A percentile compares a stretch with the other conserved stretches of the same genome.
phyloP scores from a whole-genome alignment of 2,888 invertebrate genomes.

The Spodoptera exigua region DNA sequence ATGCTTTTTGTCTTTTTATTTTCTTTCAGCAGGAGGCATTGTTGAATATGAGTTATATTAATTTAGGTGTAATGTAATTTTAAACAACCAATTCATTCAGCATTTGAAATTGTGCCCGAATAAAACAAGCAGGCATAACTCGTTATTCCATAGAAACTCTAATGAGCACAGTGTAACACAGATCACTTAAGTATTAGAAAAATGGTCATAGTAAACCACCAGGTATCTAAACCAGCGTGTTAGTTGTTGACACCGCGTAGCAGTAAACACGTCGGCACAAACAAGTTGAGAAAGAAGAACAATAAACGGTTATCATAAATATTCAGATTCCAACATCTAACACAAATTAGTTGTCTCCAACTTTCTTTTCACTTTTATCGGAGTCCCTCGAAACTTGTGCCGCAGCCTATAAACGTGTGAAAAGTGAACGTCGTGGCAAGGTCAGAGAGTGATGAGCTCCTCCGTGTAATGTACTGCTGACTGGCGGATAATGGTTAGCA shows the following conservation, averaged over 20 bases:
- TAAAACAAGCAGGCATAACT: too few relatives aligned
- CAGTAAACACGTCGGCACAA: neutral
- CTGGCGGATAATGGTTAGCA: conserved; percentile 28
- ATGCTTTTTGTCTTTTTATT: neutral
- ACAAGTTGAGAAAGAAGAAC: neutral
- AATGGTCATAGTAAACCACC: too few relatives aligned
- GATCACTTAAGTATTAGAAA: too few relatives aligned
- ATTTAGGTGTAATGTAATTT: too few relatives aligned
- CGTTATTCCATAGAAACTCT: too few relatives aligned
- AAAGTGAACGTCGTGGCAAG: conserved; percentile 47
- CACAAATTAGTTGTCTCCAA: conserved; percentile 19
- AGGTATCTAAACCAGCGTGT: too few relatives aligned
- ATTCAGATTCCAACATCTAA: conserved; percentile 13
- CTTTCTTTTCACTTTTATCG: conserved; percentile 59
- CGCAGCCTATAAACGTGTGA: conserved; percentile 35
- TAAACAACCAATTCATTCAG: too few relatives aligned
- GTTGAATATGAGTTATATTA: too few relatives aligned
- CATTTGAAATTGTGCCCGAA: too few relatives aligned
- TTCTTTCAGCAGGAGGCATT: too few relatives aligned
- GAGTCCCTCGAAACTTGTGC: conserved; percentile 17
- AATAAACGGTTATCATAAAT: conserved; percentile 28
- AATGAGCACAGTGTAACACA: too few relatives aligned
- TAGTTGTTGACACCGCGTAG: neutral
- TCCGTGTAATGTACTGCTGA: conserved; percentile 10
- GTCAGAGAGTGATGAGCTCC: conserved; percentile 39